Evolutionary conservation across 2,888 invertebrate genomes (phyloP), one percentile per base, ranked within the genome.

Genomic region (Yponomeuta plumbellus): DNA sequence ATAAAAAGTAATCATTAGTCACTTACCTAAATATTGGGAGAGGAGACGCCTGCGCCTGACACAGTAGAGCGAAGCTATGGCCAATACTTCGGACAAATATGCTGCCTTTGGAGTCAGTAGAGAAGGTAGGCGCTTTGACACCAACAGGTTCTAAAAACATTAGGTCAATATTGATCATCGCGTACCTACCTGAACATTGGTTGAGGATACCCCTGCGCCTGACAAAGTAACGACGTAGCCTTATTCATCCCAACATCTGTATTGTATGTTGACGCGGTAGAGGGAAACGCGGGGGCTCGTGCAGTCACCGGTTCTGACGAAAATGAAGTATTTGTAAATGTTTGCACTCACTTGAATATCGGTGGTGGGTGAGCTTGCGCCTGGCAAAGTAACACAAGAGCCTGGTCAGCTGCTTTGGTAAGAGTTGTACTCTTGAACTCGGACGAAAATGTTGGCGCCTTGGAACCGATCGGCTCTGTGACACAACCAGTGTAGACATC

Each of bases 291-390:
- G n/a, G 91, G 90, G 66, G 88, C 88, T 79, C 86, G 84, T 72
- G 91, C 90, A 70, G 88, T 84, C 68, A 92, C 90, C 68, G 91
- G 91, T 80, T 92, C 91, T 91, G 78, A 59, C 23, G 57, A 44
- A 57, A 61, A 65, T 5, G 39, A 6, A 66, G 17, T 34, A 10
- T 57, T 61, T 17, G 13, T 68, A 61, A 64, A 61, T 71, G 76
- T 71, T 68, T 64, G 67, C 71, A 86, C 92, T 91, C 92, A 95
- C 95, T 94, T 94, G 92, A 94, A 94, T 75, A 88, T 78, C 68
- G 94, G 94, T 76, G 93, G 87, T 71, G 95, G 95, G 76, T 93
- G 93, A 69, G 92, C 93, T 85, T 95, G 95, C 66, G 94, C 94
- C 78, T 94, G 94, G 81, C 95, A 95, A 69, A 94, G 90, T 69